These are phyloP conservation scores for Lepus oiostolus DNA, from an alignment of 2,797 vertebrate species.

Conservation along the genomic window DNA sequence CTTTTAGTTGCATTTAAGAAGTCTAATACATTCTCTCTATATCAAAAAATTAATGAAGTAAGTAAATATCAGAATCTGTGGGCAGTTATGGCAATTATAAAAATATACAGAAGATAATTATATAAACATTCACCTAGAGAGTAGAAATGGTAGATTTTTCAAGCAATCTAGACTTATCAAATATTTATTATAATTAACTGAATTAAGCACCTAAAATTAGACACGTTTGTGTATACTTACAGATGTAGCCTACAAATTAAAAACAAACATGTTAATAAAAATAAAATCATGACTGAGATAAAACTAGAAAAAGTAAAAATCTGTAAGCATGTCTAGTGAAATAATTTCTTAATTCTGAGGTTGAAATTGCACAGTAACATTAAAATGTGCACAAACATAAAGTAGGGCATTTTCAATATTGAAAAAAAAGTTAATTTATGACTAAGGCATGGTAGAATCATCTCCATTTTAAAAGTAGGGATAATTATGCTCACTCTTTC, in stretches of 20 bases:
- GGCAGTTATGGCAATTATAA: not conserved
- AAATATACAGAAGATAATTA: not conserved
- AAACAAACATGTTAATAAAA: not conserved
- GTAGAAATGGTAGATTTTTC: not conserved
- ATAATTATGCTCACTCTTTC: not conserved
- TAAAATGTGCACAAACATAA: not conserved
- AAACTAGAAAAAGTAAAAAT: not conserved
- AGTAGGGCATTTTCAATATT: not conserved
- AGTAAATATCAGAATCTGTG: not conserved
- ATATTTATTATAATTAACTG: not conserved
- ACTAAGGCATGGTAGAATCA: not conserved
- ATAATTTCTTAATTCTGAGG: not conserved
- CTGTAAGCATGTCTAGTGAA: not conserved
- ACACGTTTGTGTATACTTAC: not conserved
- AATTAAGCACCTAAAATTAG: slow-evolving; percentile 5
- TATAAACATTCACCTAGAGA: not conserved
- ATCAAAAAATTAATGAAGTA: not conserved
- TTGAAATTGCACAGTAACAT: not conserved
- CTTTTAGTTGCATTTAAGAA: not conserved
- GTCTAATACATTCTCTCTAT: not conserved
- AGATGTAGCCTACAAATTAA: not conserved
- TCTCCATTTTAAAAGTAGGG: not conserved
- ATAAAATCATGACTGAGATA: not conserved
- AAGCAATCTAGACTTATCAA: not conserved
- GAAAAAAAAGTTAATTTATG: not conserved